Evolutionary conservation across 2,113 vertebrate species (phyloP), one percentile per base, ranked within the genome.

Genomic region (Rhineura floridana): DNA sequence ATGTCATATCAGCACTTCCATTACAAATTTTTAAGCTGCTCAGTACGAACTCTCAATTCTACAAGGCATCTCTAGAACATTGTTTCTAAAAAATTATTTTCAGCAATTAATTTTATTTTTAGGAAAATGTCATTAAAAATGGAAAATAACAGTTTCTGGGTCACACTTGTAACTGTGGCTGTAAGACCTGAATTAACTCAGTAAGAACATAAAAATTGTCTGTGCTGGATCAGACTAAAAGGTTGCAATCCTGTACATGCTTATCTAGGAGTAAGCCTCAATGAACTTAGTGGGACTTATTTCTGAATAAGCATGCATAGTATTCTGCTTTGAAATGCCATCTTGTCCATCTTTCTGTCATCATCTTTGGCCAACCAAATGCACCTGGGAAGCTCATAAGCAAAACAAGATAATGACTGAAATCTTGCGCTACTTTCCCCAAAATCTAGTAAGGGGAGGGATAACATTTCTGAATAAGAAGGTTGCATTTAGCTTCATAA

Each of bases 1-100:
- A 85, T 69, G 3, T 76, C 63, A 5, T 79, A 3, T 89, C 91
- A 90, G 17, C 30, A 52, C 86, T 94, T 94, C 69, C 25, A 86
- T 78, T 90, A 81, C 7, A 92, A 94, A 90, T 7, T 72, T 73
- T 72, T 55, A 65, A 91, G 79, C 80, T n/a, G 28, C 25, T 50
- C 1, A 88, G 44, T 3, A 84, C 72, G 90, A 93, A 88, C 77
- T 83, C n/a, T 90, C 8, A 28, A 81, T 36, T 79, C 1, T 7
- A 69, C 10, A 11, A 0, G 86, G 87, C 44, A 59, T 75, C 23
- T 85, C 30, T 84, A 46, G 11, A 79, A 69, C 1, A 2, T 1
- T 0, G 36, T 90, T 88, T n/a, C n/a, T n/a, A n/a, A 75, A n/a
- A 70, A 0, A 19, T 19, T 0, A 2, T 33, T 90, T 92, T 23